Evolutionary conservation across 2,113 vertebrate species (phyloP).

Genomic region (Mystacornis crossleyi): DNA sequence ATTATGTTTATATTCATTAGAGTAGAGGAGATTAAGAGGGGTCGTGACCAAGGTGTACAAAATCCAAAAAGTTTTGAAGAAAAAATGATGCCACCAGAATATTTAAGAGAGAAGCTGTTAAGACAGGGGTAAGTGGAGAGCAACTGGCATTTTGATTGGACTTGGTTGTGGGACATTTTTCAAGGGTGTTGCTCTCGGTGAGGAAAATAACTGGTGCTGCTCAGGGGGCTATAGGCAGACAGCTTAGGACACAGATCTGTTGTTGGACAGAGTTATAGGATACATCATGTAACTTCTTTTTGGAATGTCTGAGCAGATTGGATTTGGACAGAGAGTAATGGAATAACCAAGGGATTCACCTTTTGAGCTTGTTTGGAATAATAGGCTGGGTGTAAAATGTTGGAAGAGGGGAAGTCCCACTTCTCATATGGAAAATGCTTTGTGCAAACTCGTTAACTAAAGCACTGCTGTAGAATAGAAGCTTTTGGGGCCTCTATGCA

Average conservation of each 20-base stretch:
- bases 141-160: neutral
- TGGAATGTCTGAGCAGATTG: neutral
- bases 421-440: neutral
- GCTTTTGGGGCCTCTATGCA: neutral
- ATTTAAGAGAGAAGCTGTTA: neutral
- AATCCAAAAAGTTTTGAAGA: neutral
- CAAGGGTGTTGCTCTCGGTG: neutral
- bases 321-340: neutral
- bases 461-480: neutral
- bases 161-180: neutral
- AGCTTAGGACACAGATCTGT: neutral
- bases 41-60: slow-evolving; percentile 2
- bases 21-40: slow-evolving; percentile 26
- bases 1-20: slow-evolving; percentile 60
- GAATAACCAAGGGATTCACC: neutral
- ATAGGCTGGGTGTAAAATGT: neutral
- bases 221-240: neutral
- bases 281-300: neutral
- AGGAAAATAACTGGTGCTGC: neutral
- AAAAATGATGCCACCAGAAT: neutral
- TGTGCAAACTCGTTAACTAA: neutral
- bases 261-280: neutral
- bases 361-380: neutral
- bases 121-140: neutral
- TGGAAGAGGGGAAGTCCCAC: neutral